phyloP scores from a whole-genome alignment of 92 coral and sea anemone species.

The Ricordea florida region DNA sequence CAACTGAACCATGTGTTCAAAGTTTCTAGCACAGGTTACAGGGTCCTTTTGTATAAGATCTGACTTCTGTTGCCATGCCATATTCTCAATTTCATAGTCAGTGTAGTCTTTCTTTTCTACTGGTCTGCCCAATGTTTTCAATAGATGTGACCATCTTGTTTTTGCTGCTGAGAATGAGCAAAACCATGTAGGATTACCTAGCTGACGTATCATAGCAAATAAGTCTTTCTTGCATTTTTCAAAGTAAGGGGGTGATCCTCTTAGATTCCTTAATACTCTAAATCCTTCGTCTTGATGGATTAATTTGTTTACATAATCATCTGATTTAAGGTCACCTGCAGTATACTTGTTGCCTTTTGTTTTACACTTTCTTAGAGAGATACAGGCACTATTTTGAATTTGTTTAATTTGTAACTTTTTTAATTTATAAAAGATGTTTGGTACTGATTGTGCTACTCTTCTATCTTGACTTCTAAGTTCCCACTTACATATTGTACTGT shows the following conservation, averaged over 20 bases:
- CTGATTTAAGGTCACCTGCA: constrained; percentile 69
- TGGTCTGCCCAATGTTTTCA: constrained; percentile 46
- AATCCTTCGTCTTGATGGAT: constrained; percentile 65
- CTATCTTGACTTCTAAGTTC: constrained; percentile 71
- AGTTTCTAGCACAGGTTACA: constrained; percentile 70
- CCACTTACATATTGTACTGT: constrained; percentile 77
- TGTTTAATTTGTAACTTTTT: constrained; percentile 76
- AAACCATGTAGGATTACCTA: constrained; percentile 52
- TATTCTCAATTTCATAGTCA: constrained; percentile 25
- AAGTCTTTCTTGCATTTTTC: constrained; percentile 26
- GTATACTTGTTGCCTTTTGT: constrained; percentile 66
- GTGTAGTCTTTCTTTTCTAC: constrained; percentile 55
- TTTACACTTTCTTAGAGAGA: constrained; percentile 70
- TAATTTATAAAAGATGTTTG: constrained; percentile 71
- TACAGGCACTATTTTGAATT: constrained; percentile 59
- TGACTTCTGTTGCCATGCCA: constrained; percentile 70
- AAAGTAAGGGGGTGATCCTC: constrained; percentile 76
- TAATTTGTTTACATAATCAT: constrained; percentile 56
- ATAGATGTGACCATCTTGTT: constrained; percentile 63
- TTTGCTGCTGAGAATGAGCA: constrained; percentile 61
- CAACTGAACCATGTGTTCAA: constrained; percentile 74
- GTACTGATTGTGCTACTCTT: constrained; percentile 79
- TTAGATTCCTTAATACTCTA: constrained; percentile 60
- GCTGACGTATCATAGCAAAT: constrained; percentile 47
- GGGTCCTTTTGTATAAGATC: constrained; percentile 69